A percentile compares a stretch with the other conserved stretches of the same genome.
Evolutionary conservation across 1,140 invertebrate genomes (phyloP).

Genomic region (Zaprionus ornatus): DNA sequence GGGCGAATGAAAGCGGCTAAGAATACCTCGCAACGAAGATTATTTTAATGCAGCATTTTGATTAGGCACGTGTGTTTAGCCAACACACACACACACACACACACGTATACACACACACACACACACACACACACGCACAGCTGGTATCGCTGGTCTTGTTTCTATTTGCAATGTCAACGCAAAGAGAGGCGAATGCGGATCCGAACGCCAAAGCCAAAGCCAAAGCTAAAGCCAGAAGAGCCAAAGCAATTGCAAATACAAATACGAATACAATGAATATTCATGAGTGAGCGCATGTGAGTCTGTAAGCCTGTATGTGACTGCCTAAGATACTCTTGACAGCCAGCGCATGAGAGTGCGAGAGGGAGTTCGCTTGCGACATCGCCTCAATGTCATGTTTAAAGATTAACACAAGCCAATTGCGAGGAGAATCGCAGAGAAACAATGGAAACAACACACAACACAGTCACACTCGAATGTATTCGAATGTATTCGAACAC

Average conservation of each 20-base stretch:
- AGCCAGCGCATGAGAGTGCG: slow-evolving; percentile 8
- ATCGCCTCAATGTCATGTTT: slow-evolving; percentile 51
- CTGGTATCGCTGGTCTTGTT: slow-evolving; percentile 5
- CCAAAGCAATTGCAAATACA: slow-evolving; percentile 76
- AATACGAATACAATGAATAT: slow-evolving; percentile 62
- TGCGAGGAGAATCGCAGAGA: slow-evolving; percentile 25
- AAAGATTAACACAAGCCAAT: slow-evolving; percentile 60
- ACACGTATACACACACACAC: not conserved
- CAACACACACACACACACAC: not conserved
- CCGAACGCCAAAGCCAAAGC: not conserved
- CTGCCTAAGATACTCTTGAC: slow-evolving; percentile 70
- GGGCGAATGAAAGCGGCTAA: slow-evolving; percentile 41
- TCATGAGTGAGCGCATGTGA: slow-evolving; percentile 54
- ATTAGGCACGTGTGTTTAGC: slow-evolving; percentile 52
- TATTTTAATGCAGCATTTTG: slow-evolving; percentile 75
- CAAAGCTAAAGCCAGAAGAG: slow-evolving; percentile 27
- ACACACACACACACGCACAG: not conserved
- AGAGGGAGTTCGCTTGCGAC: not conserved
- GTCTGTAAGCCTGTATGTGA: slow-evolving; percentile 29
- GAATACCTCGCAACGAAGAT: slow-evolving; percentile 66
- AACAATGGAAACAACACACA: not conserved
- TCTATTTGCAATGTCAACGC: slow-evolving; percentile 69
- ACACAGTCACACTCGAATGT: not conserved
- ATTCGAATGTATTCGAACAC: slow-evolving; percentile 1
- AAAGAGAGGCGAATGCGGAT: slow-evolving; percentile 15